These are phyloP conservation scores for Uromys caudimaculatus DNA, from an alignment of 2,797 vertebrate species.

Conservation along the genomic window DNA sequence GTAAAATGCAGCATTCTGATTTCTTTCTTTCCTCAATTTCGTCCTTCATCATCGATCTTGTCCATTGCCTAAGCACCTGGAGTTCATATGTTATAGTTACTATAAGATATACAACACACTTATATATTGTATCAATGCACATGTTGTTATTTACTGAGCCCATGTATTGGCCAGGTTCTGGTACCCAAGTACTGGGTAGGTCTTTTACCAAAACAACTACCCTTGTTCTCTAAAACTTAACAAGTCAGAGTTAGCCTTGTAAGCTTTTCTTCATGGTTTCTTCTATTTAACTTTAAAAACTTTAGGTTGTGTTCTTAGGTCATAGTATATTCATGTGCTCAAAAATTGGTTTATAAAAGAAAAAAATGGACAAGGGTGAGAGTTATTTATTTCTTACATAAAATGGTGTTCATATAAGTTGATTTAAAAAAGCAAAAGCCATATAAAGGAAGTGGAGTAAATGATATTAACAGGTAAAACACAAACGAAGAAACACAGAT, in stretches of 20 bases:
- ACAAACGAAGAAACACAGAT: conserved; percentile 44
- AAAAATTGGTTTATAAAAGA: not conserved
- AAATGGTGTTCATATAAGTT: conserved; percentile 39
- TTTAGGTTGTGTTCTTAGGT: not conserved
- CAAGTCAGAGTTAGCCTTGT: not conserved
- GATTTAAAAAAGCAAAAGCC: conserved; percentile 24
- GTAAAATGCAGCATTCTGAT: not conserved
- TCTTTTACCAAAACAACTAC: conserved; percentile 11
- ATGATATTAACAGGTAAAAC: conserved; percentile 58
- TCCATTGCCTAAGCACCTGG: not conserved
- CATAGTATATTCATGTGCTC: not conserved
- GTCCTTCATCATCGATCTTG: not conserved
- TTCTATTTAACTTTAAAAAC: not conserved
- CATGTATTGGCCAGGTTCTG: not conserved
- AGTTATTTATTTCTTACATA: conserved; percentile 45
- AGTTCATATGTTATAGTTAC: not conserved
- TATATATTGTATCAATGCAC: not conserved
- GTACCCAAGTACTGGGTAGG: not conserved
- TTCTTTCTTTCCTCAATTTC: not conserved
- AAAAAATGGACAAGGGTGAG: conserved; percentile 22
- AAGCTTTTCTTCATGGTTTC: not conserved
- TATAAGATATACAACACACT: not conserved
- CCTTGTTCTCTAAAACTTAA: not conserved
- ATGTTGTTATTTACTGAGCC: not conserved
- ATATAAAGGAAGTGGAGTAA: conserved; percentile 19